These are phyloP conservation scores for Bellardia bayeri DNA, from an alignment of 2,888 invertebrate genomes.

Conservation along the genomic window DNA sequence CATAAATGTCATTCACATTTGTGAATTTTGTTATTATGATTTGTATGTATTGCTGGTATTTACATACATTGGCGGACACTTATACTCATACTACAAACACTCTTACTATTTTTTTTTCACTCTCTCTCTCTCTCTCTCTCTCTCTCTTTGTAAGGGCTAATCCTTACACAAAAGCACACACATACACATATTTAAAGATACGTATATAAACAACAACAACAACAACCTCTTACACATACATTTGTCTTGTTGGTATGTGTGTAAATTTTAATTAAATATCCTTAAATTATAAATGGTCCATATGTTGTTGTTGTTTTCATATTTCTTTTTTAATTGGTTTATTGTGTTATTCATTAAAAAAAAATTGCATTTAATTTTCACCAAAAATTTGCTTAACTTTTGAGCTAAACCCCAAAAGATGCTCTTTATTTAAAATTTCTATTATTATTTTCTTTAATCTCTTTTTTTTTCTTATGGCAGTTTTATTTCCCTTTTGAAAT, in stretches of 20 bases:
- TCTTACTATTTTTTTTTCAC: slow-evolving; percentile 40
- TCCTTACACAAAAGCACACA: slow-evolving; percentile 36
- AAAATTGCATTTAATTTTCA: slow-evolving; percentile 34
- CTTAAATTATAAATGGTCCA: slow-evolving; percentile 68
- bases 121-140: slow-evolving; percentile 31
- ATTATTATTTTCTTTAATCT: slow-evolving; percentile 8
- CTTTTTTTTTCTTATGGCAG: slow-evolving; percentile 30
- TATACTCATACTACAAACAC: slow-evolving; percentile 13
- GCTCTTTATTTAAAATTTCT: slow-evolving; percentile 20
- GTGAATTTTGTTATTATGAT: slow-evolving; percentile 68
- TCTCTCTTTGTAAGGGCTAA: slow-evolving; percentile 31
- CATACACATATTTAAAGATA: slow-evolving; percentile 1
- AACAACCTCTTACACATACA: slow-evolving; percentile 5
- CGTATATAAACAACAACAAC: neutral
- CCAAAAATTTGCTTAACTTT: slow-evolving; percentile 28
- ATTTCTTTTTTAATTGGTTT: neutral
- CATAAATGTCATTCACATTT: slow-evolving; percentile 69
- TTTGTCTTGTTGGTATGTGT: slow-evolving; percentile 25
- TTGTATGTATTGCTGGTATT: slow-evolving; percentile 45
- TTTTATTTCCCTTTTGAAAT: slow-evolving; percentile 42
- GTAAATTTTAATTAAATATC: slow-evolving; percentile 56
- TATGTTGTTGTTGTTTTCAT: slow-evolving; percentile 47
- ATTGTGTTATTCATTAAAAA: slow-evolving; percentile 22
- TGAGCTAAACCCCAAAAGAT: neutral
- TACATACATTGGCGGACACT: slow-evolving; percentile 23